Base-by-base conservation (phyloP, 2,797 vertebrate species). In the Neomorphus geoffroyi region DNA sequence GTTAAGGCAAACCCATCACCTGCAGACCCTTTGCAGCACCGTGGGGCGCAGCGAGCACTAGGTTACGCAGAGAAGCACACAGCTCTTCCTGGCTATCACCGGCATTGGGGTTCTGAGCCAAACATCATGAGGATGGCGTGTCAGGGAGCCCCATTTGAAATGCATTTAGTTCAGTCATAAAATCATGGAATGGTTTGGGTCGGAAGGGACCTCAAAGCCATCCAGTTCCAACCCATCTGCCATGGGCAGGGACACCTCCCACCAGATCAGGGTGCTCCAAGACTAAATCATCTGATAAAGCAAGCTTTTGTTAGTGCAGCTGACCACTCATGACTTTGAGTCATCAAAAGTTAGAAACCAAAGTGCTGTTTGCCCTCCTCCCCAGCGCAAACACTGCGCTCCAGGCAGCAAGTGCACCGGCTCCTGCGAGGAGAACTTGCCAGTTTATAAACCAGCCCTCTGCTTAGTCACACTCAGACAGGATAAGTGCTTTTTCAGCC, bases 401-500 rank as follows among this genome's bases (percentile, higher is more conserved):
- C 60, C 88, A 93, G 75, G 66, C 65, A 86, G 73, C 48, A 14
- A 26, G 43, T 53, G 39, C 80, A 65, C 4, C 69, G 78, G 82
- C 74, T 95, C 89, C 90, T 83, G 69, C 82, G 70, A 60, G 43
- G 70, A 60, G 43, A 88, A 89, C 43, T 91, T 86, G 79, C 51
- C 75, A 80, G 86, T 74, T 84, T 88, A 94, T 80, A 74, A 83
- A 94, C 58, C 86, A 73, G 33, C 32, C n/a, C 71, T 85, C 67
- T 93, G 90, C 83, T 94, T 91, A 92, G 80, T 94, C 95, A 93
- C 61, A 90, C 57, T 70, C 33, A 53, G 65, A 94, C 90, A 87
- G 78, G n/a, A 45, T n/a, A 88, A 90, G 64, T 53, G 73, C 71
- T 91, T 78, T 66, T 85, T 92, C 92, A 88, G 80, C 83, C 92